Conservation (phyloP, 2,888 invertebrate species). For the Brassicogethes aeneus region DNA sequence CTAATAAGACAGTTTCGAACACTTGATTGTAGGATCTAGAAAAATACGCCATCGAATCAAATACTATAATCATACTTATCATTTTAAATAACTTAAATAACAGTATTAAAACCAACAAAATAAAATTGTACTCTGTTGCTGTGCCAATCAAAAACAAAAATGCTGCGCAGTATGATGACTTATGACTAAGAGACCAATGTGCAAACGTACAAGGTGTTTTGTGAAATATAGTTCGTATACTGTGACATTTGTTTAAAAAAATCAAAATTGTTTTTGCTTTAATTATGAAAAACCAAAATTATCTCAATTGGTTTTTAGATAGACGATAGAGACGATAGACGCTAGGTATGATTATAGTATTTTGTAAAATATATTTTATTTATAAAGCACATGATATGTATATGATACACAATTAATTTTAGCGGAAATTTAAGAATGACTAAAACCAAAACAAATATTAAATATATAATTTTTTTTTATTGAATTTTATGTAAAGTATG, state of each 20-base stretch:
- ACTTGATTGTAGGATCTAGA: conserved; percentile 14
- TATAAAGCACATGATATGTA: conserved; percentile 23
- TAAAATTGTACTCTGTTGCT: neutral
- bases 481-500: neutral
- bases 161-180: too few species aligned
- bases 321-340: too few species aligned
- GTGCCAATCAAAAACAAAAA: neutral
- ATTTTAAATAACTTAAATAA: neutral
- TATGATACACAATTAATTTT: conserved; percentile 18
- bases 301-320: too few species aligned
- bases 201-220: too few species aligned
- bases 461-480: neutral
- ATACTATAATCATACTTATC: conserved; percentile 25
- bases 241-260: too few species aligned
- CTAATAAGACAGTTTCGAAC: conserved; percentile 19
- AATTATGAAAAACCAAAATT: too few species aligned
- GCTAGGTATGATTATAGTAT: conserved; percentile 27
- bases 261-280: too few species aligned
- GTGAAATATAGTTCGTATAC: too few species aligned
- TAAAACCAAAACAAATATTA: neutral
- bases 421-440: neutral
- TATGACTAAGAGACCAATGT: too few species aligned
- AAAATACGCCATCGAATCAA: conserved; percentile 14
- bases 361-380: conserved; percentile 15
- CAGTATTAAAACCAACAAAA: neutral